phyloP scores from a whole-genome alignment of 1,140 invertebrate species.

The Drosophila seguyi region DNA sequence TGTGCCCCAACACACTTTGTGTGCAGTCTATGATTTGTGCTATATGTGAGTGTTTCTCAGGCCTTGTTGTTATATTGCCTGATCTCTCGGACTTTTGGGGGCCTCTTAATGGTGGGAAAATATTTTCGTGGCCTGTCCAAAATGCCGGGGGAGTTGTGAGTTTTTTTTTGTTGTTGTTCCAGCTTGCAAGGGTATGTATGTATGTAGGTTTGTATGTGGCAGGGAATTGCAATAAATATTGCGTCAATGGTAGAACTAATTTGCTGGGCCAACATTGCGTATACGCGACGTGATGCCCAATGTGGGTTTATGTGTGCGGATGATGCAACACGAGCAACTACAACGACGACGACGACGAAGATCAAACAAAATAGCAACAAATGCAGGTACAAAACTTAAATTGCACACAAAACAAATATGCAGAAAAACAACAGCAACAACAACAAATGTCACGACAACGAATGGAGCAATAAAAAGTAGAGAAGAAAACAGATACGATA shows the following conservation, averaged over 20 bases:
- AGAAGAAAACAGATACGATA: conserved; percentile 22
- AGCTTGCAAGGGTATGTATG: neutral
- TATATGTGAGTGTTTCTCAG: conserved; percentile 61
- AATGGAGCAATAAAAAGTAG: conserved; percentile 31
- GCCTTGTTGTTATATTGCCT: conserved; percentile 49
- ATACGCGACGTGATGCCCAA: conserved; percentile 27
- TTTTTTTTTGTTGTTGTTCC: neutral
- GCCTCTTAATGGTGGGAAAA: conserved; percentile 80
- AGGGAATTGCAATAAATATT: conserved; percentile 22
- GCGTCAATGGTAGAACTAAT: conserved; percentile 47
- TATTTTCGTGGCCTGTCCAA: conserved; percentile 56
- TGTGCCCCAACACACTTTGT: conserved; percentile 59
- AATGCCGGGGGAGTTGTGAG: conserved; percentile 3
- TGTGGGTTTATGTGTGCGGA: conserved; percentile 18
- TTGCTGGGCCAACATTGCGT: conserved; percentile 48
- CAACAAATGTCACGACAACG: conserved; percentile 69
- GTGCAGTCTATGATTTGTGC: conserved; percentile 71
- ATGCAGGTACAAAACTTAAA: conserved; percentile 31
- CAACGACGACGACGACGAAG: conserved; percentile 9
- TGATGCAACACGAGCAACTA: conserved; percentile 28
- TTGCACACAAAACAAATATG: conserved; percentile 37
- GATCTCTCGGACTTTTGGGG: conserved; percentile 51
- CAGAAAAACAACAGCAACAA: conserved; percentile 29
- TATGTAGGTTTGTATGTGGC: neutral
- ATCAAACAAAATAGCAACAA: conserved; percentile 26